Conservation (phyloP, 1,140 invertebrate genomes). For the Anagrus nilaparvatae region DNA sequence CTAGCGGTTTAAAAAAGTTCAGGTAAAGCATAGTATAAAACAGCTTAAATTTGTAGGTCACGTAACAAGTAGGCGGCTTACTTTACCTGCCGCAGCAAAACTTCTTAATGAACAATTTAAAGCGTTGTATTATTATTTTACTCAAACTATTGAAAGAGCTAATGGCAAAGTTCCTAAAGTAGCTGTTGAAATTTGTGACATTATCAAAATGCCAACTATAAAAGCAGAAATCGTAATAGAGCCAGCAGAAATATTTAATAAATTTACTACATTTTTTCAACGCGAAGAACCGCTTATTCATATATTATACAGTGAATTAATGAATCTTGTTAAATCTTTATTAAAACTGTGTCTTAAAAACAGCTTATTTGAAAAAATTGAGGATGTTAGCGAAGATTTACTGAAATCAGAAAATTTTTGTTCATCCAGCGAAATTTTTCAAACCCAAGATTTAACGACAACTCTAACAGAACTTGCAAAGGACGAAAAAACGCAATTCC, state of each 20-base stretch:
- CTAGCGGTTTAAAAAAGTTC: no score
- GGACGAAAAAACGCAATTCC: no score
- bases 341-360: no score
- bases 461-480: no score
- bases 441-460: no score
- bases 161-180: not conserved
- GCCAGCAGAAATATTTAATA: not conserved
- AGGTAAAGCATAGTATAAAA: constrained; percentile 18
- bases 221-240: not conserved
- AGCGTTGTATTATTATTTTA: not conserved
- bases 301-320: not conserved
- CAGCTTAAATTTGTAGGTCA: not conserved
- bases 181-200: not conserved
- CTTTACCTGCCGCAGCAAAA: not conserved
- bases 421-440: no score
- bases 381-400: no score
- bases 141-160: not conserved
- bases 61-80: not conserved
- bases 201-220: not conserved
- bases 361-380: no score
- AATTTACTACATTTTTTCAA: not conserved
- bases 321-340: no score
- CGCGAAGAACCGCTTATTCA: not conserved
- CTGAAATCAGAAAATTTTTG: no score
- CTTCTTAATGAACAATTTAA: not conserved